Conservation (phyloP, 1,140 invertebrate genomes). For the Tetramorium parvispinum region DNA sequence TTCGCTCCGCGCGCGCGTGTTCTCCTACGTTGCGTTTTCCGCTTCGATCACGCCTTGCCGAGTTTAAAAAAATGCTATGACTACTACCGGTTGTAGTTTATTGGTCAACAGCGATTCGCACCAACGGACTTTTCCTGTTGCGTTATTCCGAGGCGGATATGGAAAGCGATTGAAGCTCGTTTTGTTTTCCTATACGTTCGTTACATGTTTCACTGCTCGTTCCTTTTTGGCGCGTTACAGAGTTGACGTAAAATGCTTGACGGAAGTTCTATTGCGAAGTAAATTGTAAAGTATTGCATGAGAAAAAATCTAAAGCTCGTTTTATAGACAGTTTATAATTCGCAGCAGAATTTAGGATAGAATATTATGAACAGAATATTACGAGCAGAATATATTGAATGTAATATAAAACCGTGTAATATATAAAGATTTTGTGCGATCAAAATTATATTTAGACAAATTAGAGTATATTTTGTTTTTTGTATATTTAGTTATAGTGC, state of each 20-base stretch:
- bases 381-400: neutral
- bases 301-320: neutral
- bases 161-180: conserved; percentile 54
- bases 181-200: conserved; percentile 35
- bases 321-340: conserved; percentile 26
- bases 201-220: conserved; percentile 42
- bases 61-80: conserved; percentile 24
- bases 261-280: neutral
- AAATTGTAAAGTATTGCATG: conserved; percentile 11
- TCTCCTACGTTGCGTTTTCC: neutral
- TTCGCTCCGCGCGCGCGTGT: neutral
- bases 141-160: conserved; percentile 49
- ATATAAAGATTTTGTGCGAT: neutral
- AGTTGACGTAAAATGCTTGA: conserved; percentile 2
- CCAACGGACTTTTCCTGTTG: conserved; percentile 26
- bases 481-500: neutral
- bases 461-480: neutral
- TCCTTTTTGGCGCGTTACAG: conserved; percentile 14
- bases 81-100: conserved; percentile 31
- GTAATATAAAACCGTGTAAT: neutral
- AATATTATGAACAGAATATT: conserved; percentile 9
- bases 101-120: conserved; percentile 48
- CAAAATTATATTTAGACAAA: neutral
- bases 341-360: neutral
- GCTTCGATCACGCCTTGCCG: conserved; percentile 23